Conservation (phyloP, 1,140 invertebrate species). For the Ctenoplectra terminalis region DNA sequence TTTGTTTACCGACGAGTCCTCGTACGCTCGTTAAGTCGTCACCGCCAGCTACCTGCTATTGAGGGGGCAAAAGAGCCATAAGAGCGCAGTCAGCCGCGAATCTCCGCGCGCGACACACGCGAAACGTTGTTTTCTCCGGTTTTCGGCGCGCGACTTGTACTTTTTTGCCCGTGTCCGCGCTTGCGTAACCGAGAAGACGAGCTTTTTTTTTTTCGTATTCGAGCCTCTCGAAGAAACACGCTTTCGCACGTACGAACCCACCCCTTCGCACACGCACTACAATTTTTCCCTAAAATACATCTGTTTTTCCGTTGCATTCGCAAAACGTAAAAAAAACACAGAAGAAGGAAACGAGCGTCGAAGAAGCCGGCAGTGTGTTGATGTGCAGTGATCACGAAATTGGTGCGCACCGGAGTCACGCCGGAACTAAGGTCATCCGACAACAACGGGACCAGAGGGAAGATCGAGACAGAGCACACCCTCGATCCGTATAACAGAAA, state of each 20-base stretch:
- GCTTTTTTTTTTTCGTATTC: constrained; percentile 67
- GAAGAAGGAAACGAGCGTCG: constrained; percentile 9
- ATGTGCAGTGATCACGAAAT: constrained; percentile 63
- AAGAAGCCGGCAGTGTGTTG: constrained; percentile 42
- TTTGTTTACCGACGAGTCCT: constrained; percentile 20
- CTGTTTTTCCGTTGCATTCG: background rate
- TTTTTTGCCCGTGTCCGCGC: constrained; percentile 23
- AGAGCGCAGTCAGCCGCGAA: constrained; percentile 23
- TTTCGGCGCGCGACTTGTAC: constrained; percentile 31
- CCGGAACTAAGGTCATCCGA: constrained; percentile 48
- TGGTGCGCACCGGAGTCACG: constrained; percentile 50
- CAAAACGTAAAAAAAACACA: background rate
- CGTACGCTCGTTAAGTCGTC: background rate
- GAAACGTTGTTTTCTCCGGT: constrained; percentile 21
- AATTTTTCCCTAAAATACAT: background rate
- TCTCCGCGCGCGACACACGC: constrained; percentile 5
- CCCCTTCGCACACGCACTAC: too few relatives aligned
- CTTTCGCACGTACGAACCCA: background rate
- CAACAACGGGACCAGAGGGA: constrained; percentile 4
- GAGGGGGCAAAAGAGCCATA: background rate
- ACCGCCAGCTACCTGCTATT: background rate
- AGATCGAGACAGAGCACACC: constrained; percentile 8
- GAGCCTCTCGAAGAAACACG: background rate
- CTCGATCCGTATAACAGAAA: background rate
- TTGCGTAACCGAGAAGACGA: constrained; percentile 72